These are phyloP conservation scores for Stegophylla sp. DNA, from an alignment of 2,888 invertebrate species.

Conservation along the genomic window DNA sequence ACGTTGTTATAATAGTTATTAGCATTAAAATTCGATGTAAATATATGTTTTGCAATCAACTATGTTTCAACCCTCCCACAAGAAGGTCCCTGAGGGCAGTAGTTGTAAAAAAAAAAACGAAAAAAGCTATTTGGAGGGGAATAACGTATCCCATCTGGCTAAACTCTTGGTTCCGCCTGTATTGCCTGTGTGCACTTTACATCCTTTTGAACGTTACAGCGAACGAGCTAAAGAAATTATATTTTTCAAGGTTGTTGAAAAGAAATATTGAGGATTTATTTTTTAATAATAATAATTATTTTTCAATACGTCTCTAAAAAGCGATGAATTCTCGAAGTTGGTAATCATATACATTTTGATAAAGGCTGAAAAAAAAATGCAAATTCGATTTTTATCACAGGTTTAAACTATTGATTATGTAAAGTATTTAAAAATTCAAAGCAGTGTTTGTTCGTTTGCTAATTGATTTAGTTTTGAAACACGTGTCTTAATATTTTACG, in stretches of 20 bases:
- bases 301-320: neutral
- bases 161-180: constrained; percentile 33
- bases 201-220: constrained; percentile 7
- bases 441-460: too few relatives aligned
- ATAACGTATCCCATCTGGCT: constrained; percentile 50
- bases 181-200: neutral
- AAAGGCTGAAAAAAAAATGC: too few relatives aligned
- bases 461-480: too few relatives aligned
- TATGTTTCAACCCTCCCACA: constrained; percentile 34
- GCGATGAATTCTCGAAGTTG: neutral
- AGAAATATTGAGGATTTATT: neutral
- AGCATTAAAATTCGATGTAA: constrained; percentile 7
- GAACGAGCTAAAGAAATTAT: constrained; percentile 10
- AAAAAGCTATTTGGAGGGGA: constrained; percentile 23
- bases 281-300: neutral
- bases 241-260: neutral
- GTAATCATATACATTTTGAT: too few relatives aligned
- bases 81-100: constrained; percentile 29
- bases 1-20: neutral
- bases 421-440: too few relatives aligned
- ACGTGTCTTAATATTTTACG: too few relatives aligned
- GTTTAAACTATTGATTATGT: too few relatives aligned
- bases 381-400: too few relatives aligned
- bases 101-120: constrained; percentile 1
- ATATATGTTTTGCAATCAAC: constrained; percentile 29